Evolutionary conservation across 1,140 invertebrate species (phyloP).

Genomic region (Drosophila ogumai): DNA sequence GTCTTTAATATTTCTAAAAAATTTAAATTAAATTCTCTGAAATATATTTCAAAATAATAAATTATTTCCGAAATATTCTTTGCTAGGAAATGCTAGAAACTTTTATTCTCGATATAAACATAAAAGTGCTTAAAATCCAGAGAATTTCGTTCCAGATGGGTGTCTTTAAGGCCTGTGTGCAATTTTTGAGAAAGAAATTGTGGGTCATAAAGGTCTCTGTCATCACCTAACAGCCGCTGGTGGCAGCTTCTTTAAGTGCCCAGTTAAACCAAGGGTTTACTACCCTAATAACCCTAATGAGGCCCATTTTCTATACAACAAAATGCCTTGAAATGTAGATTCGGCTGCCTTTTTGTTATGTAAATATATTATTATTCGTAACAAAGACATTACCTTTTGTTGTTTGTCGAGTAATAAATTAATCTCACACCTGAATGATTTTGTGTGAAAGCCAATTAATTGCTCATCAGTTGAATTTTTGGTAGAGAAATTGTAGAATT

Average conservation of each 20-base stretch:
- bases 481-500: not conserved
- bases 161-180: not conserved
- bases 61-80: conserved; percentile 21
- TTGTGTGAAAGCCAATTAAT: conserved; percentile 24
- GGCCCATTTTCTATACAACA: conserved; percentile 11
- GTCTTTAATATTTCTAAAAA: not conserved
- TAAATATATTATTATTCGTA: conserved; percentile 27
- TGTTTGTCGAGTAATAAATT: not conserved
- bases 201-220: not conserved
- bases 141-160: conserved; percentile 20
- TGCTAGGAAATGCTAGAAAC: not conserved
- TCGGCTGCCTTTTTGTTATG: conserved; percentile 32
- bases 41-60: not conserved
- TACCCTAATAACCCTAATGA: conserved; percentile 31
- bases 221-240: conserved; percentile 14
- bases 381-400: conserved; percentile 2
- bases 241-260: conserved; percentile 35
- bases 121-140: conserved; percentile 10
- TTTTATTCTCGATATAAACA: conserved; percentile 16
- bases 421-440: conserved; percentile 2
- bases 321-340: conserved; percentile 32
- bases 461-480: conserved; percentile 21
- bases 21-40: not conserved
- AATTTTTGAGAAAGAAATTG: too few relatives aligned
- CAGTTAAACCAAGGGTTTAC: conserved; percentile 34